Evolutionary conservation across 2,113 vertebrate species (phyloP), one percentile per base, ranked within the genome.

Genomic region (Chinchilla lanigera): DNA sequence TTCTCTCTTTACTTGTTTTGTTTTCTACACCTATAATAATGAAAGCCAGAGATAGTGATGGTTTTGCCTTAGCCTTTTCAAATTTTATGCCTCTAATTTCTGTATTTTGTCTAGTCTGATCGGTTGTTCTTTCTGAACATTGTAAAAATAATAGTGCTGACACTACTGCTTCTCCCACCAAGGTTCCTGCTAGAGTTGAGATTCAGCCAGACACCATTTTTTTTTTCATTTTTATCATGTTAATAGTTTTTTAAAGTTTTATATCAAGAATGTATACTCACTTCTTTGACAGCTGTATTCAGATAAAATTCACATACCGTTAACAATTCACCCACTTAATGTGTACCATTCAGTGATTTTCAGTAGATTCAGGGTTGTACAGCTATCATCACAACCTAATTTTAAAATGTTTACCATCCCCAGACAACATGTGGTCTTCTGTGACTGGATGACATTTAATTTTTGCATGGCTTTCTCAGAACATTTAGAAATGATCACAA

Each of bases 391-490:
- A 20, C 33, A 93, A 47, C 19, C 60, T 84, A 78, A 87, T 41
- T 92, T 93, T 73, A 35, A 19, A 63, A 38, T 5, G 16, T 56
- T 83, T 84, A 54, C 33, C 12, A 82, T 20, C 35, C 35, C 44
- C 19, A 86, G 28, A 44, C 17, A 61, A 47, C n/a, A 83, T 17
- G 22, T 77, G 47, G 30, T 69, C 52, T 96, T 88, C 58, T 19
- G 1, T 78, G 44, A 82, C 30, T n/a, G 8, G 19, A 38, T 85
- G 65, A 58, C 33, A 12, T 82, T 89, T 65, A 54, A 63, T 54
- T 97, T 50, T 95, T 52, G 50, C 13, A 69, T 17, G 33, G 26
- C 41, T 89, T 94, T 95, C 73, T 52, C 50, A 93, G 47, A 95
- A 93, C 9, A 8, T 71, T 84, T 60, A 4, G 19, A 71, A 1